Conservation (phyloP, 1,140 invertebrate genomes). For the Maniola jurtina region DNA sequence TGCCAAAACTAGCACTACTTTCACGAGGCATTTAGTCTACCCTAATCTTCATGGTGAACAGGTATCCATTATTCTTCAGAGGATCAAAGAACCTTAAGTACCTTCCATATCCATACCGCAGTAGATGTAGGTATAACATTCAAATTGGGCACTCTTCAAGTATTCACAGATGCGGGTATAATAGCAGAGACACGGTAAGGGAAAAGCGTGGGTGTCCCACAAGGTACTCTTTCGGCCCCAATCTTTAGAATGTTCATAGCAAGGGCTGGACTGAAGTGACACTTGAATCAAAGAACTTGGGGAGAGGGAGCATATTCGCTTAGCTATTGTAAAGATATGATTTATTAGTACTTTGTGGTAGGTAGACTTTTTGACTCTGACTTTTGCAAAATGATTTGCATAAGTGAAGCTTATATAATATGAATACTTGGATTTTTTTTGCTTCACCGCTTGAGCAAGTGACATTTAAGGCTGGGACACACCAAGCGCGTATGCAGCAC, state of each 20-base stretch:
- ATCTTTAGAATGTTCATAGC: constrained; percentile 19
- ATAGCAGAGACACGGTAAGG: constrained; percentile 9
- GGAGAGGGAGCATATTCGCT: neutral
- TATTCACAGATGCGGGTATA: neutral
- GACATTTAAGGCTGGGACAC: no score
- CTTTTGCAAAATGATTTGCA: no score
- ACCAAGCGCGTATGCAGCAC: no score
- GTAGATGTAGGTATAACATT: neutral
- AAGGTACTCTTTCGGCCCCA: constrained; percentile 24
- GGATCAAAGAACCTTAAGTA: neutral
- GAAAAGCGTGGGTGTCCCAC: constrained; percentile 23
- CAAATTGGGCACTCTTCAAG: constrained; percentile 1
- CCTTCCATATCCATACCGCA: neutral
- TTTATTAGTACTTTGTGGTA: neutral
- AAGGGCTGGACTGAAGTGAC: constrained; percentile 17
- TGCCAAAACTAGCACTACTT: no score
- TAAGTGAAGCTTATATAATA: no score
- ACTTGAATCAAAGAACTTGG: constrained; percentile 14
- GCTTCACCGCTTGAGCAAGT: no score
- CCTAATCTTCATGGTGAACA: no score
- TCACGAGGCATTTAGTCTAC: no score
- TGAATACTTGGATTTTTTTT: no score
- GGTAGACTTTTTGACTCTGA: no score
- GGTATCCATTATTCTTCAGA: neutral
- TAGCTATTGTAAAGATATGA: neutral